Conservation (phyloP, 2,113 vertebrate species). For the Nyctibius bracteatus region DNA sequence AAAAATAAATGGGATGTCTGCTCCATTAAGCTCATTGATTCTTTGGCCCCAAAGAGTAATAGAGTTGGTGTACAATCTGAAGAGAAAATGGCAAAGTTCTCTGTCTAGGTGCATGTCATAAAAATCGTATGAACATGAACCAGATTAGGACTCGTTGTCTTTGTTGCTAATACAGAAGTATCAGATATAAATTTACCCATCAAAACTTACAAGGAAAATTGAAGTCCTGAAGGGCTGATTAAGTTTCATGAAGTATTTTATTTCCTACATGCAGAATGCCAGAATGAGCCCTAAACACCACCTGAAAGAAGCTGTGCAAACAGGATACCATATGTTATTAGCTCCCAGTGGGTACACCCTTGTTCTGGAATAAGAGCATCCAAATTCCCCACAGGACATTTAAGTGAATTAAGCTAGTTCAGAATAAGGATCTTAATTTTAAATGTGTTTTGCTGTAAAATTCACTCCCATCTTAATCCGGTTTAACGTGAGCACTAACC, state of each 20-base stretch:
- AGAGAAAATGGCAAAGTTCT: background rate
- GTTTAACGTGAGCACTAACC: background rate
- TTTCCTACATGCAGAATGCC: background rate
- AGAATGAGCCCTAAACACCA: background rate
- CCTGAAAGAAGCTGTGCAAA: background rate
- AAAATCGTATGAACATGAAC: background rate
- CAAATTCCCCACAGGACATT: background rate
- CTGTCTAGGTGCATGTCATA: background rate
- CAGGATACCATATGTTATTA: background rate
- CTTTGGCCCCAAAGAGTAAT: background rate
- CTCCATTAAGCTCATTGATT: background rate
- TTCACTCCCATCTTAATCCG: background rate
- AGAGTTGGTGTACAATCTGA: background rate
- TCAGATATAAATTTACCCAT: background rate
- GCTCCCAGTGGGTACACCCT: background rate
- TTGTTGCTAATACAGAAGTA: background rate
- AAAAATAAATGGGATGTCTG: slow-evolving; percentile 20
- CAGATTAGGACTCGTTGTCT: background rate
- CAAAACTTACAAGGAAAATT: background rate
- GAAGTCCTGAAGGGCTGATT: background rate
- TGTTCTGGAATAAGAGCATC: background rate
- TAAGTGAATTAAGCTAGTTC: background rate
- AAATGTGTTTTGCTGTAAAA: background rate
- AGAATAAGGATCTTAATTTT: background rate
- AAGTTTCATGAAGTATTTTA: background rate